Percentiles rank a stretch among this genome's conserved stretches.
These are phyloP conservation scores for Dione juno DNA, from an alignment of 2,888 invertebrate genomes.

Conservation along the genomic window DNA sequence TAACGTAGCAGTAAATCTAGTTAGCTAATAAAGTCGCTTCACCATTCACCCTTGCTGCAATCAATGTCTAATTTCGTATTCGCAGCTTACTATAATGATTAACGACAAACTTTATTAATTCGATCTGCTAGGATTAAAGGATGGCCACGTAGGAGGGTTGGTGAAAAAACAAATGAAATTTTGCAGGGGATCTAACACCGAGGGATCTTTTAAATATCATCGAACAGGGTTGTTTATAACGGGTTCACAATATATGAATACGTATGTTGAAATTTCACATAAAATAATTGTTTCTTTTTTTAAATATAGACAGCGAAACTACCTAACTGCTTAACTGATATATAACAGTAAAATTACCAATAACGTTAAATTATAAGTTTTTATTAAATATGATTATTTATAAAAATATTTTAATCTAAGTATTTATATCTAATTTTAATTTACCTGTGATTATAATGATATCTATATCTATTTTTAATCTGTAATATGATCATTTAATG, in stretches of 20 bases:
- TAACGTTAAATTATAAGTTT: too few species aligned
- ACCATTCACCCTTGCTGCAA: conserved; percentile 72
- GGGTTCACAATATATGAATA: conserved; percentile 8
- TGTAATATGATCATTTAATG: not conserved
- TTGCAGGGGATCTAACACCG: conserved; percentile 64
- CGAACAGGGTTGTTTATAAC: conserved; percentile 51
- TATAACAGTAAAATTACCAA: too few species aligned
- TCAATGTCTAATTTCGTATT: conserved; percentile 80
- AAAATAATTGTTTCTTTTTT: not conserved
- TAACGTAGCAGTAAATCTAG: conserved; percentile 61
- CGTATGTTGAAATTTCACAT: not conserved
- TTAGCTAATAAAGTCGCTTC: conserved; percentile 69
- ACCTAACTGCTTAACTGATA: too few species aligned
- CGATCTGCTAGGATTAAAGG: conserved; percentile 77
- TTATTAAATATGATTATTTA: too few species aligned
- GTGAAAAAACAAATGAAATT: conserved; percentile 76
- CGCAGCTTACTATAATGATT: conserved; percentile 81
- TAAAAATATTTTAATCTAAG: too few species aligned
- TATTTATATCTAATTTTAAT: too few species aligned
- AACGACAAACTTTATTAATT: conserved; percentile 82
- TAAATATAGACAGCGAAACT: too few species aligned
- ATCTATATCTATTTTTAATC: not conserved
- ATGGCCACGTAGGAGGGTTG: conserved; percentile 63
- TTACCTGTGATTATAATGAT: too few species aligned
- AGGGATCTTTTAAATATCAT: conserved; percentile 54